Evolutionary conservation across 2,113 vertebrate genomes (phyloP).

Genomic region (Rutilus rutilus): DNA sequence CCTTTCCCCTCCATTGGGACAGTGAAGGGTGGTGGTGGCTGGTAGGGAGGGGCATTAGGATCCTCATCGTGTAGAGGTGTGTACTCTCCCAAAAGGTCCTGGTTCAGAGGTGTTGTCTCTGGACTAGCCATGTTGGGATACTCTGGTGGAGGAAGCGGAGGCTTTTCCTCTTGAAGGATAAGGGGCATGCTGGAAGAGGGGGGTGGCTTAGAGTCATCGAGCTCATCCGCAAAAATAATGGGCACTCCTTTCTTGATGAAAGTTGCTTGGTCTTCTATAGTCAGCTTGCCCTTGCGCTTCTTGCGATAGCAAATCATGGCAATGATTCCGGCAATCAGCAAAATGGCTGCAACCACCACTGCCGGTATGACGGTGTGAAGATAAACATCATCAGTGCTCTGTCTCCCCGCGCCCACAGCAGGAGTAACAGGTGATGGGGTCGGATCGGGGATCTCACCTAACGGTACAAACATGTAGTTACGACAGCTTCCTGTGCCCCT

Average conservation of each 20-base stretch:
- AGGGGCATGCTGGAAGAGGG: slow-evolving; percentile 97
- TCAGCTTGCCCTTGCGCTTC: slow-evolving; percentile 96
- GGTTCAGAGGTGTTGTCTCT: slow-evolving; percentile 92
- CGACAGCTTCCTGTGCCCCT: slow-evolving; percentile 84
- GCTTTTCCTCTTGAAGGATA: slow-evolving; percentile 97
- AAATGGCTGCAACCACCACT: slow-evolving; percentile 93
- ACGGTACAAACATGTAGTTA: slow-evolving; percentile 86
- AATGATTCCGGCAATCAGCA: slow-evolving; percentile 92
- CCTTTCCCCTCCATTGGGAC: slow-evolving; percentile 97
- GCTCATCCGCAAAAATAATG: slow-evolving; percentile 95
- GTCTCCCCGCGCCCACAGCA: slow-evolving; percentile 81
- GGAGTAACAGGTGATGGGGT: slow-evolving; percentile 71
- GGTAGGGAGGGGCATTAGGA: slow-evolving; percentile 95
- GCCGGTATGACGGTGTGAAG: slow-evolving; percentile 96
- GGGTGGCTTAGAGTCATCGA: slow-evolving; percentile 94
- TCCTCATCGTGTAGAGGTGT: slow-evolving; percentile 93
- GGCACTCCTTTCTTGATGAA: slow-evolving; percentile 99
- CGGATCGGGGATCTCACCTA: slow-evolving; percentile 63
- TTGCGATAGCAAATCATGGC: slow-evolving; percentile 99
- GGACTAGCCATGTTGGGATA: slow-evolving; percentile 93
- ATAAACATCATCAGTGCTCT: slow-evolving; percentile 93
- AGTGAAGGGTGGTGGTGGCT: slow-evolving; percentile 95
- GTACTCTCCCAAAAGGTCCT: slow-evolving; percentile 92
- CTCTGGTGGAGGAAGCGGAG: slow-evolving; percentile 93
- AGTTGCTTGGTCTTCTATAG: slow-evolving; percentile 96